Conservation (phyloP, 1,140 invertebrate species). For the Homalodisca vitripennis region DNA sequence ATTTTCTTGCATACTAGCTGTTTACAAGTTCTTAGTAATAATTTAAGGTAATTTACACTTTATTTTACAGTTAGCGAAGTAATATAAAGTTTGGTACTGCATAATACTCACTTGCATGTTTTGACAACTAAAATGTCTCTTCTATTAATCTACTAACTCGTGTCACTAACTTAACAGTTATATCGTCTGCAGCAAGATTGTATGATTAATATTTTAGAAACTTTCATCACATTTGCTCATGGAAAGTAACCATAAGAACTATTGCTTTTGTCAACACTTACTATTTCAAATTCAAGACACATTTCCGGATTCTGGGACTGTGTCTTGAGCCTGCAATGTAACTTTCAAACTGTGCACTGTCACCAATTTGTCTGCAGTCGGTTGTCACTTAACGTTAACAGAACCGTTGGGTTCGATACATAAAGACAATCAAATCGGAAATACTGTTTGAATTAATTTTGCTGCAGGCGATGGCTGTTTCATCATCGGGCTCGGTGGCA, state of each 20-base stretch:
- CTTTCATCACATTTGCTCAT: slow-evolving; percentile 31
- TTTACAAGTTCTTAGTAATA: too few species aligned
- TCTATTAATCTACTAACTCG: slow-evolving; percentile 21
- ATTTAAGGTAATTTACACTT: too few species aligned
- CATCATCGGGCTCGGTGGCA: slow-evolving; percentile 89
- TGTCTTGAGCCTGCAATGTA: slow-evolving; percentile 1
- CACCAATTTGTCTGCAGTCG: slow-evolving; percentile 14
- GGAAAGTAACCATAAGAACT: background rate
- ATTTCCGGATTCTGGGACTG: background rate
- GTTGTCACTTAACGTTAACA: slow-evolving; percentile 46
- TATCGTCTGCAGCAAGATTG: slow-evolving; percentile 43
- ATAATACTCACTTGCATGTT: slow-evolving; percentile 24
- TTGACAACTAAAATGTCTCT: slow-evolving; percentile 23
- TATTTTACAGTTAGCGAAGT: too few species aligned
- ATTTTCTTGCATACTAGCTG: too few species aligned
- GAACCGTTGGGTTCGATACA: background rate
- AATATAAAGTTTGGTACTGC: too few species aligned
- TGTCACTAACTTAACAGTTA: slow-evolving; percentile 37
- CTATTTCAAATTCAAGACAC: background rate
- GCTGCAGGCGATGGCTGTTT: slow-evolving; percentile 91
- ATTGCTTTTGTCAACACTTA: slow-evolving; percentile 4
- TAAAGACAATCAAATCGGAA: slow-evolving; percentile 18
- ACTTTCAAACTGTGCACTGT: background rate
- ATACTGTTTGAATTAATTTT: slow-evolving; percentile 46
- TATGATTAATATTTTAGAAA: slow-evolving; percentile 26